phyloP scores from a whole-genome alignment of 1,140 invertebrate genomes.

The Drosophila serrata region DNA sequence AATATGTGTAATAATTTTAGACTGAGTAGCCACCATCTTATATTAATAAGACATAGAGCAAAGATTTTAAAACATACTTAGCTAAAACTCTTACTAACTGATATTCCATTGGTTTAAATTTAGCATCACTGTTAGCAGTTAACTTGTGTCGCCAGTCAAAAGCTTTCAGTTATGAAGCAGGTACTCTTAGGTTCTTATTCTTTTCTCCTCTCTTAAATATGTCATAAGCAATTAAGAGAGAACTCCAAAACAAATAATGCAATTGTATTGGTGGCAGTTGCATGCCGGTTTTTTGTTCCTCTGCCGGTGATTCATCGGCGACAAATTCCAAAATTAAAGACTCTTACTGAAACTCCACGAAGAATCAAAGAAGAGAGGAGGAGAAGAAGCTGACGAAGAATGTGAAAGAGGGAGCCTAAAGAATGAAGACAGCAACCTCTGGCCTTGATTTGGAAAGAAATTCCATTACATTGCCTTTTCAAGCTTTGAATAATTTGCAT shows the following conservation, averaged over 20 bases:
- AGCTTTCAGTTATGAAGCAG: neutral
- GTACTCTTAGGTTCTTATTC: conserved; percentile 2
- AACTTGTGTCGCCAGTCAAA: neutral
- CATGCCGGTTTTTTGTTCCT: conserved; percentile 50
- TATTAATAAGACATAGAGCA: neutral
- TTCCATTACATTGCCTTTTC: conserved; percentile 13
- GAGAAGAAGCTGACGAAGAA: neutral
- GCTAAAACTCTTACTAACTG: neutral
- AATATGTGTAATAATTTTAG: too few relatives aligned
- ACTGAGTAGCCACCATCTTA: too few relatives aligned
- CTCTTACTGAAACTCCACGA: conserved; percentile 15
- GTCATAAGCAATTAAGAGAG: conserved; percentile 4
- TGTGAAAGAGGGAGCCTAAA: conserved; percentile 6
- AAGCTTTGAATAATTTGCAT: conserved; percentile 7
- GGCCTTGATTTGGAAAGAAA: conserved; percentile 32
- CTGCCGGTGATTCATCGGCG: conserved; percentile 42
- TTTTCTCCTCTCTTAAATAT: neutral
- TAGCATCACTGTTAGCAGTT: neutral
- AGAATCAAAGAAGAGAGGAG: neutral
- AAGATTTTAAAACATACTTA: neutral
- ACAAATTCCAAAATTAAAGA: conserved; percentile 53
- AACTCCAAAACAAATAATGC: conserved; percentile 14
- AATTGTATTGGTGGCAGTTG: conserved; percentile 36
- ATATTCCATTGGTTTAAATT: neutral
- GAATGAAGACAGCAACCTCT: conserved; percentile 26